Conservation (phyloP, 2,888 invertebrate species). For the Coecobrya sp. region DNA sequence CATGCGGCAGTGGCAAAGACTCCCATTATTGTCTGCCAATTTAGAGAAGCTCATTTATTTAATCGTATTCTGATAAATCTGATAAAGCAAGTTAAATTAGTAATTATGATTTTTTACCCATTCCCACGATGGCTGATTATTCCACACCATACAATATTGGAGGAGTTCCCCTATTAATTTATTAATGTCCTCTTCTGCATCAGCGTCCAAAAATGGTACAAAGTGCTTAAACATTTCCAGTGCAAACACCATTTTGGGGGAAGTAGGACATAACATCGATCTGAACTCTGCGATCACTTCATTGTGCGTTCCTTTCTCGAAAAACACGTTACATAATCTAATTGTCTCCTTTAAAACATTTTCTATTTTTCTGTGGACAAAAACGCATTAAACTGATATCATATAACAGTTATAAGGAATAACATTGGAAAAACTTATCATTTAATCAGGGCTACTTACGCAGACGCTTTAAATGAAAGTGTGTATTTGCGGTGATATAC, state of each 20-base stretch:
- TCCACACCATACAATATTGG: constrained; percentile 93
- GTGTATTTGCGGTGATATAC: constrained; percentile 89
- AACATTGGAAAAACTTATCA: too few relatives aligned
- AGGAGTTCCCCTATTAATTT: constrained; percentile 94
- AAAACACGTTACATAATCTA: constrained; percentile 89
- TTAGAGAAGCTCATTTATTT: constrained; percentile 47
- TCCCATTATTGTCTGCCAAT: constrained; percentile 90
- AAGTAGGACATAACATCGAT: constrained; percentile 93
- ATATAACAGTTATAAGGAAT: too few relatives aligned
- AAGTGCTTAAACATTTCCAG: constrained; percentile 92
- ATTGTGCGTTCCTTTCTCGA: constrained; percentile 92
- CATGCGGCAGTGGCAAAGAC: constrained; percentile 92
- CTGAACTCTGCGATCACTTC: constrained; percentile 95
- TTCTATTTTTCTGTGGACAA: constrained; percentile 85
- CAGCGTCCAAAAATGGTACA: constrained; percentile 92
- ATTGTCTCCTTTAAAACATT: constrained; percentile 84
- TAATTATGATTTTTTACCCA: constrained; percentile 88
- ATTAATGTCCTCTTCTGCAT: constrained; percentile 88
- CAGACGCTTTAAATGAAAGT: constrained; percentile 83
- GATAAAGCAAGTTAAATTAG: background rate
- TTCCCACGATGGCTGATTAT: constrained; percentile 92
- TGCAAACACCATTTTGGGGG: constrained; percentile 88
- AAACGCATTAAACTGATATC: too few relatives aligned
- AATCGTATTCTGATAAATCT: background rate
- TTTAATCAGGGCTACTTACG: too few relatives aligned